Evolutionary conservation across 2,113 vertebrate genomes (phyloP).

Genomic region (Peucedramus taeniatus): DNA sequence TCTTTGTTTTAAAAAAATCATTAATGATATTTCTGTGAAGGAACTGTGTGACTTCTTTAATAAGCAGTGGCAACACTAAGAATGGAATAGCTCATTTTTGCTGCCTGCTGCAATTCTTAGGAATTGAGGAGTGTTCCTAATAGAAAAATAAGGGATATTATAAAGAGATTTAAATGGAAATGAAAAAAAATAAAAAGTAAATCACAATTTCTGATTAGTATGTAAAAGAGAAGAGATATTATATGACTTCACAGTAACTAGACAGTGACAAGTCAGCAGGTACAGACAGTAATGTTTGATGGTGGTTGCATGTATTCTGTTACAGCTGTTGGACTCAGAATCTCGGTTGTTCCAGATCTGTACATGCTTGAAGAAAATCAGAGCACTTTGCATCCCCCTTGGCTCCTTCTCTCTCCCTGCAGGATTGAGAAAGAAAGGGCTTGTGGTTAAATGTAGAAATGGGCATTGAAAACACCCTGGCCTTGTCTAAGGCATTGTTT

Average conservation of each 20-base stretch:
- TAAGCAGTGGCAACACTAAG: background rate
- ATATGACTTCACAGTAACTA: background rate
- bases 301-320: background rate
- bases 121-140: background rate
- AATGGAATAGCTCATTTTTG: background rate
- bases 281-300: background rate
- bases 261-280: background rate
- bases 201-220: background rate
- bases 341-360: background rate
- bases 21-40: background rate
- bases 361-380: background rate
- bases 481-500: background rate
- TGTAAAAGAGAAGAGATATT: background rate
- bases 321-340: background rate
- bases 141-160: background rate
- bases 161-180: background rate
- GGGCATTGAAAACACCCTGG: fast-evolving
- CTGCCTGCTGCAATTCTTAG: background rate
- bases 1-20: background rate
- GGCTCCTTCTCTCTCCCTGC: background rate
- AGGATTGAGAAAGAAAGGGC: background rate
- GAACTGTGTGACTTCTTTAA: background rate
- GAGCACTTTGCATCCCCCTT: background rate
- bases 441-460: background rate
- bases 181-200: background rate